Percentiles rank a stretch among this genome's conserved stretches.
Conservation (phyloP, 1,140 invertebrate species). For the Gonioctena quinquepunctata region DNA sequence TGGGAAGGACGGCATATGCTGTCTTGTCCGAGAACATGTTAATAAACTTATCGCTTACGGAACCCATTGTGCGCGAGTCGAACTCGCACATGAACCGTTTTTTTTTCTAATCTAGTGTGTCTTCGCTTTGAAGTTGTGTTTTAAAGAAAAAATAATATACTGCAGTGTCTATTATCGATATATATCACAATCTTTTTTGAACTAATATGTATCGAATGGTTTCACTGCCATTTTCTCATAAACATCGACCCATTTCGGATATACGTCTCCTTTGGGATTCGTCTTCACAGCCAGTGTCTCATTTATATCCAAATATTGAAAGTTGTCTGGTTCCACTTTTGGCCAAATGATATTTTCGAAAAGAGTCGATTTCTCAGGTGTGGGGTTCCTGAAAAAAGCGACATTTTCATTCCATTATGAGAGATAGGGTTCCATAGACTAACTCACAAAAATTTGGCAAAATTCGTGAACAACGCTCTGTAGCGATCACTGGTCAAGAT, state of each 20-base stretch:
- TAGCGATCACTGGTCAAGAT: not conserved
- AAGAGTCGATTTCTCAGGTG: not conserved
- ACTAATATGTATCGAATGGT: conserved; percentile 6
- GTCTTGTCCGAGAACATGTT: too few species aligned
- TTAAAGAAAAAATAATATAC: too few species aligned
- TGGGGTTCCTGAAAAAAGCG: conserved; percentile 20
- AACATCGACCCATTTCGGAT: conserved; percentile 1
- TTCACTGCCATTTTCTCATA: conserved; percentile 5
- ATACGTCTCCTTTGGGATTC: not conserved
- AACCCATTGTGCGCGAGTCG: too few species aligned
- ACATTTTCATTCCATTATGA: not conserved
- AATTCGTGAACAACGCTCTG: not conserved
- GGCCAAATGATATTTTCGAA: conserved; percentile 20
- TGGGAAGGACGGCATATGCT: too few species aligned
- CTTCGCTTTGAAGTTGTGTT: too few species aligned
- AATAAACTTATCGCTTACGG: too few species aligned
- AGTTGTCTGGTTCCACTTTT: conserved; percentile 5
- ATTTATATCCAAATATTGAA: conserved; percentile 13
- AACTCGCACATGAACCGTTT: too few species aligned
- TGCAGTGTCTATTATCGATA: too few species aligned
- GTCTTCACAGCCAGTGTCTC: conserved; percentile 5
- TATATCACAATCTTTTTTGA: too few species aligned
- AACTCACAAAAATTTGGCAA: conserved; percentile 15
- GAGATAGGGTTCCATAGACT: not conserved
- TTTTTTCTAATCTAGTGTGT: too few species aligned